Evolutionary conservation across 2,888 invertebrate genomes (phyloP).

Genomic region (Cheilosia pagana): DNA sequence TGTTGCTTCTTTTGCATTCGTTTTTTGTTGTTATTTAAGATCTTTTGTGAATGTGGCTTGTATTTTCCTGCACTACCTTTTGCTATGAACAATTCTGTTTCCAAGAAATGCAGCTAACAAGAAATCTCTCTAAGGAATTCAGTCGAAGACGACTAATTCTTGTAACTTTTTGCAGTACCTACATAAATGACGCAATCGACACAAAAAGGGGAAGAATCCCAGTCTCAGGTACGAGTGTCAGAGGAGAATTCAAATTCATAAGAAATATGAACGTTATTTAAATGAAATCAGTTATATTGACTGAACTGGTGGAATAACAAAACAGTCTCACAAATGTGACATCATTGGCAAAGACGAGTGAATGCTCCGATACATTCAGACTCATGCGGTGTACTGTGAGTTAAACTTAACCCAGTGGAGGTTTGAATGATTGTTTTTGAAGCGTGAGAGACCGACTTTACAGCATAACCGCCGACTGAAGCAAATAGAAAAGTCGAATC

Average conservation of each 20-base stretch:
- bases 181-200: slow-evolving; percentile 55
- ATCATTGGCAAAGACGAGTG: slow-evolving; percentile 49
- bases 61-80: background rate
- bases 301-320: slow-evolving; percentile 15
- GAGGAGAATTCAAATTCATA: slow-evolving; percentile 19
- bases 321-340: slow-evolving; percentile 38
- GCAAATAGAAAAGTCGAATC: too few species aligned
- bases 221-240: slow-evolving; percentile 5
- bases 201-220: slow-evolving; percentile 14
- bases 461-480: too few species aligned
- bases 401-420: background rate
- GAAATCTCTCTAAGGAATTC: slow-evolving; percentile 10
- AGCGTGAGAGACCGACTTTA: background rate
- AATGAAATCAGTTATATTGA: slow-evolving; percentile 30
- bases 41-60: slow-evolving; percentile 4
- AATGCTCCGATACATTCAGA: slow-evolving; percentile 34
- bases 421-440: background rate
- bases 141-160: slow-evolving; percentile 15
- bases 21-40: background rate
- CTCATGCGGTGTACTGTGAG: slow-evolving; percentile 46
- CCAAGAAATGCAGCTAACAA: slow-evolving; percentile 43
- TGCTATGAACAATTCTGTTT: slow-evolving; percentile 1
- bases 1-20: background rate
- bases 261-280: slow-evolving; percentile 8
- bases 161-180: slow-evolving; percentile 34